Conservation (phyloP, 2,113 vertebrate species). For the Haliaeetus leucogaster region DNA sequence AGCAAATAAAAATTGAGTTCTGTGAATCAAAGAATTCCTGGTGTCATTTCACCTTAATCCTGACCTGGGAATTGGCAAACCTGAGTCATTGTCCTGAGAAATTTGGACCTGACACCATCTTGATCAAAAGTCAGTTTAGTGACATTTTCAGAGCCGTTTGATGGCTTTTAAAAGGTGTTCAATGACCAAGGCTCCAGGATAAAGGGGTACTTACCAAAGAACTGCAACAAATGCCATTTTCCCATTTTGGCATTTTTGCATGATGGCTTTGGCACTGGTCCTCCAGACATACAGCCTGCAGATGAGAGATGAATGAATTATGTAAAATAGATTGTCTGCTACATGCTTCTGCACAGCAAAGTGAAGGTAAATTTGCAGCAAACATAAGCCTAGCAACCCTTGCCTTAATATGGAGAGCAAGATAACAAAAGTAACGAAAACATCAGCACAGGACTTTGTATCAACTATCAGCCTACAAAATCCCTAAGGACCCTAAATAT, state of each 20-base stretch:
- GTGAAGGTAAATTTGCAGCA: neutral
- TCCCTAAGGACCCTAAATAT: neutral
- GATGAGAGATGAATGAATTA: neutral
- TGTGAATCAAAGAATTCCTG: too few relatives aligned
- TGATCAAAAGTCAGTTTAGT: neutral
- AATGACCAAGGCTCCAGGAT: neutral
- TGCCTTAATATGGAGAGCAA: neutral
- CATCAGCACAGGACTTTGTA: neutral
- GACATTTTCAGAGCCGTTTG: neutral
- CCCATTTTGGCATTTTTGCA: neutral
- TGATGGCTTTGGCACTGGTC: neutral
- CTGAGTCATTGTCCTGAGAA: too few relatives aligned
- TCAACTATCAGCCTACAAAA: neutral
- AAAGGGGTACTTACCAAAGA: neutral
- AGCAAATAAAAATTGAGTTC: too few relatives aligned
- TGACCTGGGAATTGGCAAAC: too few relatives aligned
- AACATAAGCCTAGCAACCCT: neutral
- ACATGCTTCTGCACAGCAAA: neutral
- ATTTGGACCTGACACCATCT: neutral
- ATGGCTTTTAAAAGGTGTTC: neutral
- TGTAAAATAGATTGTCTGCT: neutral
- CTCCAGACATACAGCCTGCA: neutral
- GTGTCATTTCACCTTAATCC: too few relatives aligned
- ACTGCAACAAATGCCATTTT: neutral
- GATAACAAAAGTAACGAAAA: neutral